phyloP scores from a whole-genome alignment of 1,140 invertebrate genomes.

The Drosophila jambulina region DNA sequence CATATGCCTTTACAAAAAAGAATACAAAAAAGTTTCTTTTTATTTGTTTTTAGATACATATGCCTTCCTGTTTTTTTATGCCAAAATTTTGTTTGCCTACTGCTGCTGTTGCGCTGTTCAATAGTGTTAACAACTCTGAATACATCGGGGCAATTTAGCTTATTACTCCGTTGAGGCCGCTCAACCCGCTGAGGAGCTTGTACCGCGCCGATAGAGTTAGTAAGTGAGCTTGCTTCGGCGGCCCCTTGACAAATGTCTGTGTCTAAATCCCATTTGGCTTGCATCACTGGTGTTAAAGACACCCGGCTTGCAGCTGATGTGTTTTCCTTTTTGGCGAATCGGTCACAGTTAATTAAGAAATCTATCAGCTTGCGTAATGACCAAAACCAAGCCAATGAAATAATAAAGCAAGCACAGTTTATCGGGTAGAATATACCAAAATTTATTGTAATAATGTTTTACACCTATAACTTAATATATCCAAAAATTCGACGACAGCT shows the following conservation, averaged over 20 bases:
- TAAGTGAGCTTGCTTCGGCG: slow-evolving; percentile 2
- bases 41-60: no score
- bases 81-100: no score
- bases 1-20: slow-evolving; percentile 10
- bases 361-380: slow-evolving; percentile 35
- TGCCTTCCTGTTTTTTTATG: slow-evolving; percentile 2
- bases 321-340: slow-evolving; percentile 49
- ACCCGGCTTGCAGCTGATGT: slow-evolving; percentile 1
- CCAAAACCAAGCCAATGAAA: slow-evolving; percentile 1
- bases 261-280: slow-evolving; percentile 40
- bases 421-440: not conserved
- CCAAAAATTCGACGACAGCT: slow-evolving; percentile 12
- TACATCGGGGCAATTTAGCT: slow-evolving; percentile 17
- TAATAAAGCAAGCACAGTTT: not conserved
- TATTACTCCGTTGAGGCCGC: slow-evolving; percentile 2
- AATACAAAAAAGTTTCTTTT: no score
- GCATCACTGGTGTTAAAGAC: slow-evolving; percentile 34
- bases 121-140: slow-evolving; percentile 34
- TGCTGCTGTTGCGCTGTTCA: slow-evolving; percentile 7
- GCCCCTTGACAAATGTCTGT: slow-evolving; percentile 58
- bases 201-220: not conserved
- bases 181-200: not conserved
- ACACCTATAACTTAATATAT: not conserved
- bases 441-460: not conserved
- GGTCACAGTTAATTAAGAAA: slow-evolving; percentile 57